Evolutionary conservation across 1,140 invertebrate species (phyloP), one percentile per base, ranked within the genome.

Genomic region (Cydia pomonella): DNA sequence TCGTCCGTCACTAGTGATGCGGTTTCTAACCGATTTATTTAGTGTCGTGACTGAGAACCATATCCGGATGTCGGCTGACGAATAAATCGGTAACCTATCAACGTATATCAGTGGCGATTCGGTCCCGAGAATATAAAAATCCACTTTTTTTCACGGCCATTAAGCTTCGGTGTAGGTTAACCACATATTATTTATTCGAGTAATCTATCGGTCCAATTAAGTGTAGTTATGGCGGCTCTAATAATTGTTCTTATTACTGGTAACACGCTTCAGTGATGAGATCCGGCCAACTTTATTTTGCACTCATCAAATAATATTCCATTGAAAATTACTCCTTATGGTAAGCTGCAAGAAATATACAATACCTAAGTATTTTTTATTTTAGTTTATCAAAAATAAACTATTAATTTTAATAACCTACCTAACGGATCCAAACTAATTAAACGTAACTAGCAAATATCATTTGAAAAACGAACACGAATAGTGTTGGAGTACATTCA

Each of bases 161-260:
- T 66, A 66, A 66, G 63, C 63, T 59, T 69, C 64, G 63, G 76
- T 77, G 72, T 75, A 74, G 75, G 74, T 75, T 77, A 75, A 77
- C 71, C 73, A 71, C 47, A 75, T 81, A 84, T 82, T 85, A 84
- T 84, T 85, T 84, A 88, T 87, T 85, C 84, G 84, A 76, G 84
- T 86, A 90, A 88, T 83, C 86, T 86, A 81, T 84, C 80, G 79
- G 72, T 83, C 86, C 87, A 88, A 89, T 89, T 89, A 89, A 86
- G 79, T 83, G 81, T 84, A 82, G 81, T 86, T 82, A 86, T 82
- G 76, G 79, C 76, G 76, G 76, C 84, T 78, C 78, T 83, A 85
- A 89, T 88, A 84, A 84, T 86, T 87, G 79, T 80, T 85, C 83
- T 86, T 86, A 84, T 79, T 83, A 82, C 78, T 79, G 71, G 79